Evolutionary conservation across 2,797 vertebrate species (phyloP).

Genomic region (Oryzias dopingdopingensis): DNA sequence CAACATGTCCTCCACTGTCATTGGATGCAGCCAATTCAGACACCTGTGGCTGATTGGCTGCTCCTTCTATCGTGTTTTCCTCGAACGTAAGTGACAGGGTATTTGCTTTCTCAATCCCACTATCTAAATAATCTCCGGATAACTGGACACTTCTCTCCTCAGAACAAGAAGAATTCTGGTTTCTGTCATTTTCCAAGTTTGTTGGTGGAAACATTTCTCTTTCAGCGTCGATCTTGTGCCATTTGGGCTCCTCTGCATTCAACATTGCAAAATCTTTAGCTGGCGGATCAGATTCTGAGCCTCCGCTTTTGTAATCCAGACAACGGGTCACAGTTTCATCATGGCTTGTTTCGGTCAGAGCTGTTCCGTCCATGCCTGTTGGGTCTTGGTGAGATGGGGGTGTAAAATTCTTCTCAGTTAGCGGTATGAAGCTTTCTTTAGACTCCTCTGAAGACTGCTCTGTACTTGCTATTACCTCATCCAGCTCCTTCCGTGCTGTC

Average conservation of each 20-base stretch:
- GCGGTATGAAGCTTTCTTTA: conserved; percentile 10
- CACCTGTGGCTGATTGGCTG: conserved; percentile 8
- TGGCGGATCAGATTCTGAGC: conserved; percentile 14
- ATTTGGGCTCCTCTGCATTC: conserved; percentile 15
- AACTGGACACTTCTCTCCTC: conserved; percentile 12
- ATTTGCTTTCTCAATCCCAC: not conserved
- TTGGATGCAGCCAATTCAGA: conserved; percentile 1
- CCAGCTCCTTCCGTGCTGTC: conserved; percentile 36
- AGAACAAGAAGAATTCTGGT: conserved; percentile 7
- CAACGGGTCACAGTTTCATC: conserved; percentile 13
- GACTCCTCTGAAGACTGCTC: conserved; percentile 18
- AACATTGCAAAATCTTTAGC: conserved; percentile 7
- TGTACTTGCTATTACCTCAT: conserved; percentile 26
- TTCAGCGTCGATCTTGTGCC: not conserved
- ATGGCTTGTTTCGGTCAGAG: conserved; percentile 16
- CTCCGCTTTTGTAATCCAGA: conserved; percentile 4
- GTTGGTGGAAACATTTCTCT: conserved; percentile 13
- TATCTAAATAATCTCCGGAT: not conserved
- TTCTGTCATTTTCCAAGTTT: conserved; percentile 6
- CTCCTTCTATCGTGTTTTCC: conserved; percentile 5
- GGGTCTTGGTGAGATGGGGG: conserved; percentile 17
- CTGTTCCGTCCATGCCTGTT: conserved; percentile 16
- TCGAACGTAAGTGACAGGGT: not conserved
- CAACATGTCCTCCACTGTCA: conserved; percentile 24
- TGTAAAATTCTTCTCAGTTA: conserved; percentile 12